Conservation (phyloP, 2,113 vertebrate species). For the Budorcas taxicolor region DNA sequence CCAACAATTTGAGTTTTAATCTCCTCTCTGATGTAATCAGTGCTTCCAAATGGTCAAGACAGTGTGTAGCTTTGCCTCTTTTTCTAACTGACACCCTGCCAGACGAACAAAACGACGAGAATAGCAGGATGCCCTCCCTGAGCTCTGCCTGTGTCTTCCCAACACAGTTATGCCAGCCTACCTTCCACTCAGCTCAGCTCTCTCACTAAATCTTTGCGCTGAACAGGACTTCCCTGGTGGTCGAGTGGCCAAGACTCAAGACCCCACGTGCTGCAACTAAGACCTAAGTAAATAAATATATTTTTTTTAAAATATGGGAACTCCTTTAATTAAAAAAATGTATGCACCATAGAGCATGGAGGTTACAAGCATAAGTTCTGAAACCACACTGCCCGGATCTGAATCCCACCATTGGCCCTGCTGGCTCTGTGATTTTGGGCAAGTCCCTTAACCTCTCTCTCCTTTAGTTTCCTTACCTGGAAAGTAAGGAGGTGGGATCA, state of each 20-base stretch:
- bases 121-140: background rate
- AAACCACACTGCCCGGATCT: background rate
- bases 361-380: background rate
- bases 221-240: background rate
- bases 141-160: background rate
- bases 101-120: background rate
- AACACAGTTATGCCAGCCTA: background rate
- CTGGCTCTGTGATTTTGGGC: background rate
- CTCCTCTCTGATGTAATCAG: background rate
- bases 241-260: background rate
- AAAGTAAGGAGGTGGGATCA: background rate
- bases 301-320: background rate
- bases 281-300: background rate
- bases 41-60: background rate
- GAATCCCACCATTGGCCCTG: background rate
- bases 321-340: background rate
- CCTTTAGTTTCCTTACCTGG: background rate
- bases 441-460: background rate
- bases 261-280: background rate
- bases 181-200: background rate
- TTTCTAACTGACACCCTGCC: background rate
- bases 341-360: background rate
- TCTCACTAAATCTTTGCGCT: background rate
- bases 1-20: background rate
- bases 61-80: background rate